Conservation (phyloP, 2,888 invertebrate species). For the Podotricha telesiphe region DNA sequence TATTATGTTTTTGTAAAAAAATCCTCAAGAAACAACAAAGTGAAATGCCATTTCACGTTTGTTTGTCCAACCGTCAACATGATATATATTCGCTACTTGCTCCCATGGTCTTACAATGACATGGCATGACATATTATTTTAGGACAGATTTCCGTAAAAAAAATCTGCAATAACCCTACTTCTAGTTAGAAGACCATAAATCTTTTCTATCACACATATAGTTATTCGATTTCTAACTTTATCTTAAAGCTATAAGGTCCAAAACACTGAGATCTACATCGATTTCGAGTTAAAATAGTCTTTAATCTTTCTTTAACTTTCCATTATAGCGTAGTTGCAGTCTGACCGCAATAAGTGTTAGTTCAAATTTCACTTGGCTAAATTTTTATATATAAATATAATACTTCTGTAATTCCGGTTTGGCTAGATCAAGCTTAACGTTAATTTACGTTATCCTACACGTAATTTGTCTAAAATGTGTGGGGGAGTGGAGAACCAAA, state of each 20-base stretch:
- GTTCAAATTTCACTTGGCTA: background rate
- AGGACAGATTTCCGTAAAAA: conserved; percentile 35
- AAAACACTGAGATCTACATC: background rate
- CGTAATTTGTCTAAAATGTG: no score
- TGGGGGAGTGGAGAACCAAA: no score
- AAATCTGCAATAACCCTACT: conserved; percentile 42
- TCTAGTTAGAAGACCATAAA: conserved; percentile 46
- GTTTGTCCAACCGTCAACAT: conserved; percentile 34
- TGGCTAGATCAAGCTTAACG: no score
- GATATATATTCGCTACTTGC: conserved; percentile 29
- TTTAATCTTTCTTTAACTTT: background rate
- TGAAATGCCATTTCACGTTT: conserved; percentile 18
- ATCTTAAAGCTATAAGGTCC: background rate
- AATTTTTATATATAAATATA: background rate
- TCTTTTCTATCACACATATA: conserved; percentile 39
- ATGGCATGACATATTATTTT: conserved; percentile 41
- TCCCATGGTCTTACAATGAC: conserved; percentile 28
- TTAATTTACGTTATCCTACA: no score
- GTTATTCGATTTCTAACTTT: conserved; percentile 16
- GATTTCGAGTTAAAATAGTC: background rate
- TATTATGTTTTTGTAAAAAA: background rate
- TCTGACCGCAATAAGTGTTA: background rate
- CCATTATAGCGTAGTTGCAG: background rate
- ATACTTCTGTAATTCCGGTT: no score
- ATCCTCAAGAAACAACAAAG: background rate